Percentiles rank a stretch among this genome's conserved stretches.
These are phyloP conservation scores for Aphodius granarius DNA, from an alignment of 2,888 invertebrate genomes.

Conservation along the genomic window DNA sequence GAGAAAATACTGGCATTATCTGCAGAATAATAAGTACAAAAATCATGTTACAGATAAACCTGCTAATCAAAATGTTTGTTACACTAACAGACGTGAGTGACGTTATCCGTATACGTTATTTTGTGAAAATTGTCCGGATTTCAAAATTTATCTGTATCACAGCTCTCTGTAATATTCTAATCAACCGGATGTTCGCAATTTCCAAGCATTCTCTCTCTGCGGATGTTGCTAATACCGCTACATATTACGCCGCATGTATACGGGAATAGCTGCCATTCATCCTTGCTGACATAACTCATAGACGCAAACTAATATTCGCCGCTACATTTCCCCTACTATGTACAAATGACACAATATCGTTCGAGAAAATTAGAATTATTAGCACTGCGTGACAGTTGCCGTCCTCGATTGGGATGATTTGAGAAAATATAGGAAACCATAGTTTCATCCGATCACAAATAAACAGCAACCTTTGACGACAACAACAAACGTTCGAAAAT, in stretches of 20 bases:
- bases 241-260: not conserved
- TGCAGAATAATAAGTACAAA: too few relatives aligned
- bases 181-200: not conserved
- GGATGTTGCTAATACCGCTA: not conserved
- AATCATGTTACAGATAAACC: too few relatives aligned
- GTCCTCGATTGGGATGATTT: not conserved
- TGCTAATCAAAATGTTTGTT: too few relatives aligned
- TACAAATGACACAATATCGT: not conserved
- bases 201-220: not conserved
- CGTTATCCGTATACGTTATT: not conserved
- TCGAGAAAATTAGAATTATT: not conserved
- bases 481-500: not conserved
- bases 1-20: too few relatives aligned
- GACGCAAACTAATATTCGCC: not conserved
- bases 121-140: not conserved
- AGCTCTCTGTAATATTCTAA: not conserved
- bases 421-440: too few relatives aligned
- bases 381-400: not conserved
- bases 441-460: not conserved
- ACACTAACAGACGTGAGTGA: not conserved
- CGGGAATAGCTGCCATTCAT: not conserved
- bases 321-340: not conserved
- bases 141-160: not conserved
- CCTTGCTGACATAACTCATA: not conserved
- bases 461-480: not conserved